Evolutionary conservation across 2,888 invertebrate species (phyloP).

Genomic region (Chydorus sphaericus): DNA sequence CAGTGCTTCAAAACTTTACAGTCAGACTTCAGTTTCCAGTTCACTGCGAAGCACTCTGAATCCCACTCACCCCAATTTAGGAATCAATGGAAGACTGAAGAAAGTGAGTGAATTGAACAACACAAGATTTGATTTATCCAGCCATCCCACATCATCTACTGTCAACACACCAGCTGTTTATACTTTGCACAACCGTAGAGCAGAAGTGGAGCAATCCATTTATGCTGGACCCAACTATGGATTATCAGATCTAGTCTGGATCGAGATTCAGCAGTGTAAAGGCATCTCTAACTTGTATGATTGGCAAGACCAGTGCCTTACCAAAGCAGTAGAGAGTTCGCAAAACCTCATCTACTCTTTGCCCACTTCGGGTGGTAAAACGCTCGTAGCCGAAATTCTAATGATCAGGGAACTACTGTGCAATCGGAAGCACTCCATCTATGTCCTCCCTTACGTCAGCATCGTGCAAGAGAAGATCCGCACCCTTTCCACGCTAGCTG

Average conservation of each 20-base stretch:
- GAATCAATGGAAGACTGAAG: not conserved
- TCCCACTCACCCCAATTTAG: not conserved
- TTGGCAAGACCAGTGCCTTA: slow-evolving; percentile 86
- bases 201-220: not conserved
- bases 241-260: not conserved
- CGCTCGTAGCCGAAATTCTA: slow-evolving; percentile 87
- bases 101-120: not conserved
- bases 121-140: not conserved
- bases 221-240: not conserved
- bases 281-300: slow-evolving; percentile 73
- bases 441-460: slow-evolving; percentile 86
- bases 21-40: not conserved
- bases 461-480: slow-evolving; percentile 94
- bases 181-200: not conserved
- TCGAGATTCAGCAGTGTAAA: slow-evolving; percentile 36
- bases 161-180: not conserved
- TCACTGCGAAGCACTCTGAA: not conserved
- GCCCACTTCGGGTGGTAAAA: slow-evolving; percentile 95
- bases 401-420: slow-evolving; percentile 74
- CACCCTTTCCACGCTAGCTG: slow-evolving; percentile 69
- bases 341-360: slow-evolving; percentile 79
- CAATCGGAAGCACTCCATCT: slow-evolving; percentile 63
- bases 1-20: not conserved
- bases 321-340: slow-evolving; percentile 45
- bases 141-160: not conserved